phyloP scores from a whole-genome alignment of 1,140 invertebrate species.

The honey bee (Apis mellifera) region DNA sequence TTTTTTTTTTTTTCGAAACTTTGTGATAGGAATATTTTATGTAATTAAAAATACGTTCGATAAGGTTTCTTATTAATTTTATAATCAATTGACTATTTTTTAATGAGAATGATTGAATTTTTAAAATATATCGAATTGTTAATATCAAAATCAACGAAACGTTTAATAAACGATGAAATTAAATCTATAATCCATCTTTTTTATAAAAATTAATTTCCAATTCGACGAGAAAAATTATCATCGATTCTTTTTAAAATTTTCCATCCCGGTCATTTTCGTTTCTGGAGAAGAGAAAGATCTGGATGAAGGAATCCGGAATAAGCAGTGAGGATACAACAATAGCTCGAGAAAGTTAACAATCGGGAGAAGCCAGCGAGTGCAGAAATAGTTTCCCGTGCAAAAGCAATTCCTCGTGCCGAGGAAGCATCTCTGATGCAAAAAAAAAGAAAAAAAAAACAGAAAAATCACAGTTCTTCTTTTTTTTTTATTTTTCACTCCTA shows the following conservation, averaged over 20 bases:
- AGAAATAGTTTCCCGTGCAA: conserved; percentile 29
- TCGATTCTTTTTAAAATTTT: background rate
- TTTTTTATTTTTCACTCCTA: background rate
- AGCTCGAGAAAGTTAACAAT: conserved; percentile 19
- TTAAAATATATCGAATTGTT: no score
- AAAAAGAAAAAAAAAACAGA: no score
- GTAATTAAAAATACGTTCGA: no score
- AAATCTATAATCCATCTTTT: no score
- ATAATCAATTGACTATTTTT: no score
- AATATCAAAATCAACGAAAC: no score
- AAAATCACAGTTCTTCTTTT: background rate
- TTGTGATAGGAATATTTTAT: no score
- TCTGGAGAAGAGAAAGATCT: background rate
- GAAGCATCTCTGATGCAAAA: background rate
- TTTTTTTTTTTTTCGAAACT: no score
- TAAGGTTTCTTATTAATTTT: no score
- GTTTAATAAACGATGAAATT: no score
- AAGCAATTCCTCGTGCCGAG: conserved; percentile 14
- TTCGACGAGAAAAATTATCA: background rate
- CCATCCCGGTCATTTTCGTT: background rate
- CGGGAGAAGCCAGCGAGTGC: background rate
- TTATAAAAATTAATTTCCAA: background rate
- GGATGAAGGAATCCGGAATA: background rate
- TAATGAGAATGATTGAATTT: no score
- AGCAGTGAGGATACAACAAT: background rate